Evolutionary conservation across 1,140 invertebrate genomes (phyloP), one percentile per base, ranked within the genome.

Genomic region (Ceratosolen fusciceps): DNA sequence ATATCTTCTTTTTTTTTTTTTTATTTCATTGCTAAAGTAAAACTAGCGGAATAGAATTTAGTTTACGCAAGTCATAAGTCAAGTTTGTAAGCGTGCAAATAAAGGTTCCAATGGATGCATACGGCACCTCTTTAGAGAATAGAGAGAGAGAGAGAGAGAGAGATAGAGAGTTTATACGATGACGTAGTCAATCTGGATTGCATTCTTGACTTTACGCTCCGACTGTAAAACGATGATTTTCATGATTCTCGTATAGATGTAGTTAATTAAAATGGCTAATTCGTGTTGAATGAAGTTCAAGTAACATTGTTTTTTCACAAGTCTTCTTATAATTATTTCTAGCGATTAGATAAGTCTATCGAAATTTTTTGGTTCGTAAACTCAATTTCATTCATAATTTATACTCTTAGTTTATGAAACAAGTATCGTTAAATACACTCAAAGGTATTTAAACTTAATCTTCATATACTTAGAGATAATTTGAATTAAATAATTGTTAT

Each of bases 171-270:
- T 78, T 65, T 79, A 62, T 54, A 74, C 34, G 52, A 58, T 71
- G 56, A 76, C 37, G 54, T 74, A 75, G 68, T 75, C 77, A 80
- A 52, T 79, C 75, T 78, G 77, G 77, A 77, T 67, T 74, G 74
- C 70, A 56, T 56, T 67, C 39, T 67, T 76, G 62, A 37, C 62
- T 75, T 76, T 54, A 76, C 21, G 47, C 2, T 58, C 12, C 14
- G 26, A 37, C 54, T 56, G 47, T 67, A 76, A 76, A 76, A 39
- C 58, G 58, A 49, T 74, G 58, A 62, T 49, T 43, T 62, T 10
- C 39, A 7, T 29, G 37, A 19, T 54, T 60, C 56, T 60, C 37
- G 7, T n/a, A 24, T 9, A n/a, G 1, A 9, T 19, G 10, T 37
- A 31, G 71, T 37, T 31, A 56, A 37, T 74, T 74, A 19, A 74